Conservation (phyloP, 1,140 invertebrate species). For the Drosophila melanica region DNA sequence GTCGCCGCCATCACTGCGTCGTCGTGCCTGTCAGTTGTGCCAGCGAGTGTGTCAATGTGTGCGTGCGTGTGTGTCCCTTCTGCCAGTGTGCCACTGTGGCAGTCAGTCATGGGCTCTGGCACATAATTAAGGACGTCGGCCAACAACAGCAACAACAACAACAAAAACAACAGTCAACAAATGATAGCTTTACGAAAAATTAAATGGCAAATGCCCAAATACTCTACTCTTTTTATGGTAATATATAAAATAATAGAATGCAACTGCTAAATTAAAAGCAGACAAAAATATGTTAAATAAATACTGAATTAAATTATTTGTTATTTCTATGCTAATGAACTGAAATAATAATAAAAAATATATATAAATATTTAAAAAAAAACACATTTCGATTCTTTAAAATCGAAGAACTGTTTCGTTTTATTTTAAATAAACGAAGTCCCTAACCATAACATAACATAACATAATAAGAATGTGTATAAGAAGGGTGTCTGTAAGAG, state of each 20-base stretch:
- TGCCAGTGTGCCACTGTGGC: conserved; percentile 64
- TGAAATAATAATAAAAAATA: too few relatives aligned
- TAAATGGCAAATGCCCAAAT: neutral
- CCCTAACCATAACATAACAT: too few relatives aligned
- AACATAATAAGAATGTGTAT: too few relatives aligned
- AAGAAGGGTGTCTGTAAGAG: too few relatives aligned
- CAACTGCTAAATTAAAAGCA: too few relatives aligned
- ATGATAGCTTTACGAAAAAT: conserved; percentile 16
- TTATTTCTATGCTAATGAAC: too few relatives aligned
- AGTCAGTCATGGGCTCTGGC: conserved; percentile 77
- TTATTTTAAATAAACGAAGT: too few relatives aligned
- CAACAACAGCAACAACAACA: conserved; percentile 46
- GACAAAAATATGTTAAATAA: neutral
- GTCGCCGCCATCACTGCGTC: conserved; percentile 25
- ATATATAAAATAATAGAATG: neutral
- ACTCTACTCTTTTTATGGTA: neutral
- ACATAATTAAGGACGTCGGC: conserved; percentile 78
- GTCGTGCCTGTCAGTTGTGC: conserved; percentile 49
- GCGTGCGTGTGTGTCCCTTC: conserved; percentile 66
- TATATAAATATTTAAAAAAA: neutral
- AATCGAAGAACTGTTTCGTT: too few relatives aligned
- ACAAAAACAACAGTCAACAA: conserved; percentile 50
- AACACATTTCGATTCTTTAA: neutral
- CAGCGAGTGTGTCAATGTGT: conserved; percentile 28
- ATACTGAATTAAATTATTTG: neutral